Evolutionary conservation across 2,888 invertebrate genomes (phyloP).

Genomic region (Eupelmus urozonus): DNA sequence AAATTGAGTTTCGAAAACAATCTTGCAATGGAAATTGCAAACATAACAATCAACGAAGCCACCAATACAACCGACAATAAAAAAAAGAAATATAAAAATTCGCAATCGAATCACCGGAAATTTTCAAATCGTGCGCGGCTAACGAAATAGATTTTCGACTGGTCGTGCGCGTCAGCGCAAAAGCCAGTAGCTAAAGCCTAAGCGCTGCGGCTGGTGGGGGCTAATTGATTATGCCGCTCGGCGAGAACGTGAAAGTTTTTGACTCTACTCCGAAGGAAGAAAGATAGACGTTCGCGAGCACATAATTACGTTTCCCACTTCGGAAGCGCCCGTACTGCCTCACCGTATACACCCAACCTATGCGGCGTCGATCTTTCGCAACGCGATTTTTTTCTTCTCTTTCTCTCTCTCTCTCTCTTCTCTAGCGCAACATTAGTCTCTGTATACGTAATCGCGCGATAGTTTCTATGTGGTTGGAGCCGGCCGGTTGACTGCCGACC

Average conservation of each 20-base stretch:
- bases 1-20: too few species aligned
- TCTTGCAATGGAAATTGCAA: too few species aligned
- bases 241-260: conserved; percentile 40
- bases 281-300: background rate
- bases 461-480: background rate
- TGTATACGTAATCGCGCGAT: conserved; percentile 30
- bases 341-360: background rate
- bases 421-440: conserved; percentile 22
- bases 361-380: conserved; percentile 35
- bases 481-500: background rate
- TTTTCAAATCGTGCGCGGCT: too few species aligned
- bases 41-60: too few species aligned
- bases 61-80: too few species aligned
- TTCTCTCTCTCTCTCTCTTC: background rate
- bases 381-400: conserved; percentile 31
- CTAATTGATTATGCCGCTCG: conserved; percentile 48
- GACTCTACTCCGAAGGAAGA: background rate
- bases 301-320: conserved; percentile 46
- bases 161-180: too few species aligned
- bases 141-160: too few species aligned
- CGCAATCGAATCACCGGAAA: too few species aligned
- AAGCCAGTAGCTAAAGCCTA: too few species aligned
- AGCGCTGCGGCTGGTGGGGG: too few species aligned
- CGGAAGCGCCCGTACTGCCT: conserved; percentile 28
- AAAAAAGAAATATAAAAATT: too few species aligned